These are phyloP conservation scores for Parnassius apollo DNA, from an alignment of 2,888 invertebrate species.

Conservation along the genomic window DNA sequence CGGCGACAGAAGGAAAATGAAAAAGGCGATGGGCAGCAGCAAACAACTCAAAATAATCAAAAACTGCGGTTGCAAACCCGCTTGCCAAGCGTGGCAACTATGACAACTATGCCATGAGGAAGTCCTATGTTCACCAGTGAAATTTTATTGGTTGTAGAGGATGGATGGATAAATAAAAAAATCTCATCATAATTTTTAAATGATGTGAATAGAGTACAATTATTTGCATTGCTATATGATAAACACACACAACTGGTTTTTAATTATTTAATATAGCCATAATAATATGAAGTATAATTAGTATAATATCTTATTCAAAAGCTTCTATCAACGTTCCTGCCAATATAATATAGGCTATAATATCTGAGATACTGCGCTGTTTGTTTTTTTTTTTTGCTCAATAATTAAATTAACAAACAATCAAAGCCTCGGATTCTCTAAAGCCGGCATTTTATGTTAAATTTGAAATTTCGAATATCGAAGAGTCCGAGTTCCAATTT, in stretches of 20 bases:
- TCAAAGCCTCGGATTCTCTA: slow-evolving; percentile 40
- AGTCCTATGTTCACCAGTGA: too few relatives aligned
- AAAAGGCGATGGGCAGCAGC: too few relatives aligned
- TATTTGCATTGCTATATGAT: too few relatives aligned
- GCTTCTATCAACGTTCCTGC: not conserved
- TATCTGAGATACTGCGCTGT: not conserved
- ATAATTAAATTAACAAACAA: slow-evolving; percentile 39
- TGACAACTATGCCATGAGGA: too few relatives aligned
- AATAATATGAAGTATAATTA: slow-evolving; percentile 8
- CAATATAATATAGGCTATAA: not conserved
- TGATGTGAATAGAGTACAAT: too few relatives aligned
- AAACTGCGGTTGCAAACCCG: too few relatives aligned
- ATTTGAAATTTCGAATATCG: slow-evolving; percentile 76
- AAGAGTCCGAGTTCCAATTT: slow-evolving; percentile 73
- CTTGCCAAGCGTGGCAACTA: too few relatives aligned
- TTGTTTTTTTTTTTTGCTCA: slow-evolving; percentile 9
- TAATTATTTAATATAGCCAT: slow-evolving; percentile 11
- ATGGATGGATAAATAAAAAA: too few relatives aligned
- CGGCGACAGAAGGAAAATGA: too few relatives aligned
- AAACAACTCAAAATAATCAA: too few relatives aligned
- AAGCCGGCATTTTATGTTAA: slow-evolving; percentile 61
- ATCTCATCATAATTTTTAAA: too few relatives aligned
- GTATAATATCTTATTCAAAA: slow-evolving; percentile 16
- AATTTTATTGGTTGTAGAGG: too few relatives aligned
- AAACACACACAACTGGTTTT: not conserved